Evolutionary conservation across 2,113 vertebrate genomes (phyloP).

Genomic region (Chunga burmeisteri): DNA sequence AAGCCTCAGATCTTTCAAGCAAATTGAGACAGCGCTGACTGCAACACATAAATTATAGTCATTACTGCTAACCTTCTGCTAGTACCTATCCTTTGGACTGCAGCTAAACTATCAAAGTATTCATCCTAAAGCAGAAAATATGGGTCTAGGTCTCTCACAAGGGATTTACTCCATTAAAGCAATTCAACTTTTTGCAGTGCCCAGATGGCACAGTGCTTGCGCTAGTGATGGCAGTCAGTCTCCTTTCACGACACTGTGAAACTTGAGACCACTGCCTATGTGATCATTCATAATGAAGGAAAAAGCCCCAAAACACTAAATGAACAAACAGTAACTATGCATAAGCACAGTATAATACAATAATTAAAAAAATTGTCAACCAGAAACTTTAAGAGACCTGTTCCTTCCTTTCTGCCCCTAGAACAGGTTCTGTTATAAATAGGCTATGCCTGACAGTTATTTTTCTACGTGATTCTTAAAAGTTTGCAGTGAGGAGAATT

Average conservation of each 20-base stretch:
- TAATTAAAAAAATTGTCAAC: background rate
- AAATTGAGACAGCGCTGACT: background rate
- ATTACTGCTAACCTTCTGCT: background rate
- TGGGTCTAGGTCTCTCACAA: background rate
- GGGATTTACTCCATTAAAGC: background rate
- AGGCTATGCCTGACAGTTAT: background rate
- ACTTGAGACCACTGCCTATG: background rate
- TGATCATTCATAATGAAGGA: background rate
- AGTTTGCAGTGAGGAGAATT: background rate
- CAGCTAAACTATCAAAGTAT: background rate
- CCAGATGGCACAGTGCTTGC: too few relatives aligned
- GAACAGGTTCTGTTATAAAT: background rate
- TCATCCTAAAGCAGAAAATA: background rate
- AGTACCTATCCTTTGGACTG: background rate
- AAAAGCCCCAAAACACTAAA: background rate
- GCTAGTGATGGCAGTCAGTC: background rate
- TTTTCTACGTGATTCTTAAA: background rate
- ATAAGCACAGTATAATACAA: background rate
- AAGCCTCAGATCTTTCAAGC: background rate
- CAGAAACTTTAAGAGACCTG: background rate
- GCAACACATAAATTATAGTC: background rate
- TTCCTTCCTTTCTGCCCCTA: background rate
- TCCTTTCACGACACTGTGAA: background rate
- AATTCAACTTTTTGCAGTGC: background rate
- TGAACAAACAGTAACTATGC: background rate